Conservation (phyloP, 2,797 vertebrate genomes). For the Intellagama lesueurii region DNA sequence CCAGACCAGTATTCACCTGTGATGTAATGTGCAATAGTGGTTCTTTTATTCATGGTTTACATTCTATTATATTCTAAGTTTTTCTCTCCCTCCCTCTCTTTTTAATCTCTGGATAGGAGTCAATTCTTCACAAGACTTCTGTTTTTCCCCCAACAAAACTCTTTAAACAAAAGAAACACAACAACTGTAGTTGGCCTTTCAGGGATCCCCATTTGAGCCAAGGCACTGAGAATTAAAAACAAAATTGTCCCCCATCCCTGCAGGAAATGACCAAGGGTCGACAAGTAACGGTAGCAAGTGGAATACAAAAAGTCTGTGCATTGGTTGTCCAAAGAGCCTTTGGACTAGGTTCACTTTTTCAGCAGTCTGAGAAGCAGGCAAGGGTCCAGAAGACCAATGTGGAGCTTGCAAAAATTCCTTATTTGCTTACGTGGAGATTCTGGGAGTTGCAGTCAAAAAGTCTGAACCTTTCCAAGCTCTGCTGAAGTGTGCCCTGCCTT, state of each 20-base stretch:
- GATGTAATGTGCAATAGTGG: slow-evolving; percentile 55
- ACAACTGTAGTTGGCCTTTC: not conserved
- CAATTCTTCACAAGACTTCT: slow-evolving; percentile 57
- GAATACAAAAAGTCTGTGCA: not conserved
- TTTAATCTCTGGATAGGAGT: slow-evolving; percentile 37
- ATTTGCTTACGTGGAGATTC: too few species aligned
- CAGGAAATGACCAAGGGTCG: not conserved
- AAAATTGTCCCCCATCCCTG: not conserved
- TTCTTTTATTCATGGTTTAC: slow-evolving; percentile 61
- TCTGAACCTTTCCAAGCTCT: not conserved
- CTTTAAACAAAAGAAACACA: too few species aligned
- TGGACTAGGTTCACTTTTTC: rapidly evolving
- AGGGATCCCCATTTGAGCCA: not conserved
- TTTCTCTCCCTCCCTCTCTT: not conserved
- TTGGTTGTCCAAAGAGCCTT: slow-evolving; percentile 5
- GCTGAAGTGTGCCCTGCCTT: not conserved
- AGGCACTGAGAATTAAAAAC: not conserved
- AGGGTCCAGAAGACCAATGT: too few species aligned
- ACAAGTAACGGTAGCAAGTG: not conserved
- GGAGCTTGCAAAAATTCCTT: too few species aligned
- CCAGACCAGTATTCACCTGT: slow-evolving; percentile 68
- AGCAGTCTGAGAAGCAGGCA: not conserved
- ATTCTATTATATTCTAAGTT: slow-evolving; percentile 43
- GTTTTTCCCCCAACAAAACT: slow-evolving; percentile 23
- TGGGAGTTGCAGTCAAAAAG: not conserved